Base-by-base conservation (phyloP, 2,797 vertebrate species). In the Sebastes glaucus region DNA sequence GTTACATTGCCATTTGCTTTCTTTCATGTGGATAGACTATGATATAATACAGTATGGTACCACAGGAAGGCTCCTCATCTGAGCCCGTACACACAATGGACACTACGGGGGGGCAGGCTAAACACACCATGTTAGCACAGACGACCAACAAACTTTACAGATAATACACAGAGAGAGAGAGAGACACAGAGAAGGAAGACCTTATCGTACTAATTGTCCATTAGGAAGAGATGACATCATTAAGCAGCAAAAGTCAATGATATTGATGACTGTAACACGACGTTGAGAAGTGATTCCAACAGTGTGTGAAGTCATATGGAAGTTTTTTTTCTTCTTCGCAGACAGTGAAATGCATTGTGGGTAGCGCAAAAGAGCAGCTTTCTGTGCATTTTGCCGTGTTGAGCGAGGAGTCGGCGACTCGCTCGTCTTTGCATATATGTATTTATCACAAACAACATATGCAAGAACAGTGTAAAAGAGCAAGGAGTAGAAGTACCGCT, bases 391-490 rank as follows among this genome's bases (percentile, higher is more conserved):
- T 60, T 64, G 60, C 35, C 3, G 16, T 88, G 71, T 56, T 63
- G 60, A 73, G 55, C 0, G 70, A 89, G 60, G 27, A 71, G 42
- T 72, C 72, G 3, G 20, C 2, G 5, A 72, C 25, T 52, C 22
- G 1, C 78, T 88, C 74, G 9, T 65, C 66, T 88, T 89, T 93
- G 91, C 89, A 92, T 88, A 88, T 87, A 86, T 89, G 28, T 79
- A 87, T 85, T 84, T 68, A 84, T 91, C 85, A 89, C 89, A 89
- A 88, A 92, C 76, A 86, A 87, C 76, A 88, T 89, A 92, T 87
- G 85, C 84, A 89, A 86, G 71, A 84, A 91, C 88, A 92, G 87
- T 89, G 89, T 87, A 82, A 89, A 92, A 85, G 78, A 91, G 78
- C 69, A 77, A 83, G 59, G 78, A 80, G 68, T 53, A 80, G 55